Percentiles rank a stretch among this genome's conserved stretches.
These are phyloP conservation scores for Oxyteleia sp. DNA, from an alignment of 2,888 invertebrate species.

Conservation along the genomic window DNA sequence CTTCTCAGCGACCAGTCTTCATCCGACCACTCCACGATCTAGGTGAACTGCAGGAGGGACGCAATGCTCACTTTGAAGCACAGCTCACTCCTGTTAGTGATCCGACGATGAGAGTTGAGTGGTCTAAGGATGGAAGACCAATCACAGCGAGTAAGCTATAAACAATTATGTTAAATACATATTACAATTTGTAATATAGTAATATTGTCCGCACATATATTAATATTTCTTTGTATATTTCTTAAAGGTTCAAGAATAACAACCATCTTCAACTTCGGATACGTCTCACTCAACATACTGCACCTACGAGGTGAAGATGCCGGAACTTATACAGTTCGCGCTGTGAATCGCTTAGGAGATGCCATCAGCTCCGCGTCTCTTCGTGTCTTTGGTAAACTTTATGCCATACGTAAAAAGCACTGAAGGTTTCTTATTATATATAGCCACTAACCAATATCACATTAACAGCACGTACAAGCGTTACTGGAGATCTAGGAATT, in stretches of 20 bases:
- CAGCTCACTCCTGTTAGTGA: constrained; percentile 97
- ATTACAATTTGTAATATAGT: too few relatives aligned
- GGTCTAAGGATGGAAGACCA: constrained; percentile 97
- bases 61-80: constrained; percentile 97
- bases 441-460: too few relatives aligned
- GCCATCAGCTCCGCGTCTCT: constrained; percentile 95
- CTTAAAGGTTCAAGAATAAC: constrained; percentile 94
- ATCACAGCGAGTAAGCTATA: constrained; percentile 94
- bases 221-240: constrained; percentile 6
- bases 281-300: constrained; percentile 99
- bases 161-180: constrained; percentile 22
- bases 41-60: constrained; percentile 95
- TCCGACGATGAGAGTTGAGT: constrained; percentile 97
- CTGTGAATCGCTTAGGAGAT: constrained; percentile 96
- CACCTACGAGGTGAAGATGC: constrained; percentile 99
- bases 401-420: too few relatives aligned
- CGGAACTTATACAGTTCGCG: constrained; percentile 97
- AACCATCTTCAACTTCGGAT: constrained; percentile 99
- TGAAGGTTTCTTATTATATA: too few relatives aligned
- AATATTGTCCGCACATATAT: too few relatives aligned
- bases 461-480: constrained; percentile 92
- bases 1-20: constrained; percentile 94
- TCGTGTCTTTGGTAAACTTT: constrained; percentile 89
- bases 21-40: constrained; percentile 95
- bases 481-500: constrained; percentile 95